Evolutionary conservation across 2,113 vertebrate species (phyloP), one percentile per base, ranked within the genome.

Genomic region (Bambusicola thoracicus): DNA sequence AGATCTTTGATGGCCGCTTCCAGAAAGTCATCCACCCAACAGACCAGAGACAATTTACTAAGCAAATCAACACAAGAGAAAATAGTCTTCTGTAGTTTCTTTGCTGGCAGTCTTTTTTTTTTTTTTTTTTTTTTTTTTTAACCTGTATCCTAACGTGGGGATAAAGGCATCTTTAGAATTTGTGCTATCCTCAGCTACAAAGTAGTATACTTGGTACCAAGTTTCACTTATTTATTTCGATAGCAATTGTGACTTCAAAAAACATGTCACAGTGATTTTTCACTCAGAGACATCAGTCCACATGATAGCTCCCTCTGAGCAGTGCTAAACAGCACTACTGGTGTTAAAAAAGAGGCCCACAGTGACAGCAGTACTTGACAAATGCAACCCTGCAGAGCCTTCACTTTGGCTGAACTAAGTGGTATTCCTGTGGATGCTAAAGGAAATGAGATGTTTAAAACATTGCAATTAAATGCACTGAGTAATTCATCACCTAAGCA

Each of bases 141-240:
- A 81, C 48, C 58, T 73, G 24, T 46, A 75, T 43, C 53, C 12
- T 79, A 32, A 69, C 49, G 22, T 78, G 40, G 46, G 22, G 32
- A 78, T 44, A 78, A 75, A 88, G 11, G 14, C 29, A 25, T 38
- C 65, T 83, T 78, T 51, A 81, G 30, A 89, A 43, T 29, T 19
- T 32, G 5, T 65, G 22, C 38, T 80, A 24, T 34, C 32, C n/a
- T 79, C 8, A 3, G 24, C 24, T 38, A 38, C 34, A 55, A n/a
- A 0, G 0, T 9, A 76, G 30, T 18, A 40, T 8, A 40, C 21
- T 53, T 32, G 22, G n/a, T 32, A 76, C 22, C 27, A 36, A 4
- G 10, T 72, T 89, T 89, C 29, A 41, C 20, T 92, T 43, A 19
- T 2, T 38, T 62, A 62, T 53, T 34, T 53, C 6, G 14, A 19